phyloP scores from a whole-genome alignment of 2,113 vertebrate genomes.

The Zosterops pallidus region DNA sequence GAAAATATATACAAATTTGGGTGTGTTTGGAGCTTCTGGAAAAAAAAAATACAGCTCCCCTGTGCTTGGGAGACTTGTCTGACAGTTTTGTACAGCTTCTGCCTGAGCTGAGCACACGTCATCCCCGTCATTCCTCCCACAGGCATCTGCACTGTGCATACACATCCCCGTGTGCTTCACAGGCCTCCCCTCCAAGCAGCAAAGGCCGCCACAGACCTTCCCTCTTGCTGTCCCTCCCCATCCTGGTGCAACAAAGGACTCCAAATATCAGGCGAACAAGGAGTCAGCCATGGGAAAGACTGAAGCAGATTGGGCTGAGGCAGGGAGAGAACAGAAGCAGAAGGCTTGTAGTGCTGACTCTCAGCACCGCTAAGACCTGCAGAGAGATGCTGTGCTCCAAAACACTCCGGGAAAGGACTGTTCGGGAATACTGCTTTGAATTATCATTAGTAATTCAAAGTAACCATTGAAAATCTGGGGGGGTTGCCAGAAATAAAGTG shows the following conservation, averaged over 20 bases:
- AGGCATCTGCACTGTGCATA: neutral
- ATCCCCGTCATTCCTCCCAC: slow-evolving; percentile 14
- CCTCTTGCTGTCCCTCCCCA: neutral
- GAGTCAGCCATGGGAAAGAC: fast-evolving
- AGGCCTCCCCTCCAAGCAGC: neutral
- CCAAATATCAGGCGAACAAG: neutral
- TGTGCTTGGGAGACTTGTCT: neutral
- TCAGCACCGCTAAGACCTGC: neutral
- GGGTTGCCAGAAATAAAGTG: neutral
- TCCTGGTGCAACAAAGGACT: neutral
- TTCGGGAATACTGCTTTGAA: neutral
- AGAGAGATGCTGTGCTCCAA: fast-evolving
- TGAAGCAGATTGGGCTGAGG: neutral
- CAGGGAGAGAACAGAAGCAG: neutral
- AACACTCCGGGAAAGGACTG: neutral
- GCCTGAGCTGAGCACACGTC: neutral
- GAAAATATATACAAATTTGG: neutral
- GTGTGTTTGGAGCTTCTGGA: neutral
- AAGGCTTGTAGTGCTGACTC: neutral
- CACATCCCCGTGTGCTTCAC: neutral
- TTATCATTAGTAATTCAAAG: neutral
- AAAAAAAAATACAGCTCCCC: neutral
- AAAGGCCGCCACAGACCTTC: neutral
- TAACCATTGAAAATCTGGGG: neutral
- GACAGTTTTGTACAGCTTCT: slow-evolving; percentile 6